Evolutionary conservation across 2,113 vertebrate species (phyloP), one percentile per base, ranked within the genome.

Genomic region (Charina bottae): DNA sequence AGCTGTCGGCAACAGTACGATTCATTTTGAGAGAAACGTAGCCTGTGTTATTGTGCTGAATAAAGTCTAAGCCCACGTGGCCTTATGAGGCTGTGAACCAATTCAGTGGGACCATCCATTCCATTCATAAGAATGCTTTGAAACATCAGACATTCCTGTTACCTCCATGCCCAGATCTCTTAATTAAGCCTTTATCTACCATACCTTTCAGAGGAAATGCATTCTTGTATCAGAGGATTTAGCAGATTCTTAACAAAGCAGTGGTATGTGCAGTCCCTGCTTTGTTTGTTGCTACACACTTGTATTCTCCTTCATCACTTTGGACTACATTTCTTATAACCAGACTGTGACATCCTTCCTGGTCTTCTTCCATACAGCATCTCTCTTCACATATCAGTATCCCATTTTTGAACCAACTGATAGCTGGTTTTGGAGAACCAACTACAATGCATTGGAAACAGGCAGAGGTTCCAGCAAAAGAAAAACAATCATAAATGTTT

Each of bases 381-480:
- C 98, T 98, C 33, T 96, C 94, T 87, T 98, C 98, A 95, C 97
- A 97, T 78, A 99, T 91, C 42, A 95, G 84, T 4, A 94, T 94
- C 83, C 98, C 98, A 88, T 99, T 98, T 97, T 98, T 99, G 96
- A 97, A 99, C 99, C 99, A 99, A 83, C 84, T 9, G 2, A 98
- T 97, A 0, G 93, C 98, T 60, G 99, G 98, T 62, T 89, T 96
- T 19, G 99, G 99, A 83, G 96, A 98, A 28, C 99, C 99, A 53
- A 95, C 98, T 68, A 99, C 98, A 7, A 98, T 96, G 96, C 99
- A 99, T 93, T 99, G 98, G 90, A 99, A 99, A 93, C 98, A 97
- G 0, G 96, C 98, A 0, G 98, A 98, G 0, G 98, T 98, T 33
- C 99, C 99, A 85, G 97, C 54, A 0, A 97, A 98, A 12, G 98